Evolutionary conservation across 2,888 invertebrate species (phyloP), one percentile per base, ranked within the genome.

Genomic region (Euplagia quadripunctaria): DNA sequence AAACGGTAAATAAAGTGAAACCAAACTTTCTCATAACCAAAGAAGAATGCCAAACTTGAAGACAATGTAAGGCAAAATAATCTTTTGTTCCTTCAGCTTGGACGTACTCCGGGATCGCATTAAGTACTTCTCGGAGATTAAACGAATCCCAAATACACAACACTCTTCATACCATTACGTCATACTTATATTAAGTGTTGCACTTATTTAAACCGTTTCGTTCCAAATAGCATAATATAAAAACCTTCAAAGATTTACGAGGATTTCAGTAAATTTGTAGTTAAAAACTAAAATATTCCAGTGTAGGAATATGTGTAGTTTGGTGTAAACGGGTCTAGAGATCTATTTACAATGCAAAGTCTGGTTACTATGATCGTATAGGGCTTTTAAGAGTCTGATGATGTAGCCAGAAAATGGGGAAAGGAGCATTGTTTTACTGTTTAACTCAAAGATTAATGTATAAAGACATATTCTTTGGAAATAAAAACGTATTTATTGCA

Each of bases 71-170:
- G 41, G 17, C 42, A 49, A 46, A 69, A 74, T 68, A 43, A 55
- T 72, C 71, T 79, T 82, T 79, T 80, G 80, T 52, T 75, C 55
- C 72, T 20, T 17, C n/a, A 64, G 20, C 43, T 43, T 63, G 65
- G 55, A 70, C 65, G 70, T 72, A 73, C 68, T 72, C 68, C 31
- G 68, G 43, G 65, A 73, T 77, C 65, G 61, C 63, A 65, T 77
- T 74, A 71, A 63, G 68, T 68, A 75, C 51, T 70, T 75, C 20
- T 17, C 5, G 42, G 9, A 41, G 63, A 52, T 74, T 61, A 20
- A 52, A 65, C 9, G 51, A 52, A 64, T 61, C 49, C 41, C 11
- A 16, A 16, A 52, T 16, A 52, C 52, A 49, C 52, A 52, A 52
- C 16, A 52, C 17, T 17, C 5, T 31, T 31, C 31, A 31, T 31